phyloP scores from a whole-genome alignment of 2,888 invertebrate genomes.

The Gastrophysa polygoni region DNA sequence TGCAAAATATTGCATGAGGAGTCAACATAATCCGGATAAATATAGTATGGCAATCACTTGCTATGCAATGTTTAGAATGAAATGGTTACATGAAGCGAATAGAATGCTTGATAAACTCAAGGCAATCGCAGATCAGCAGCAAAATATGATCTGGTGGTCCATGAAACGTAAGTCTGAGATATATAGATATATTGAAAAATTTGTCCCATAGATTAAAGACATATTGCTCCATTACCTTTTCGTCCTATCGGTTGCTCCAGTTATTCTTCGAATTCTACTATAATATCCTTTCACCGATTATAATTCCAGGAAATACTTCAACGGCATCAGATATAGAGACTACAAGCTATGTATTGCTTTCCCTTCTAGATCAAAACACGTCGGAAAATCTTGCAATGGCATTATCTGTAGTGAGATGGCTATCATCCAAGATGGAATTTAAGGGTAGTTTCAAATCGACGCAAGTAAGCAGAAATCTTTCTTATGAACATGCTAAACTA shows the following conservation, averaged over 20 bases:
- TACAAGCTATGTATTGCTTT: conserved; percentile 69
- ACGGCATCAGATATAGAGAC: conserved; percentile 70
- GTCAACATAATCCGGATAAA: conserved; percentile 56
- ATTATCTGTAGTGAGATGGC: conserved; percentile 72
- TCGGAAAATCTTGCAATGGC: conserved; percentile 62
- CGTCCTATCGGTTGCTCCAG: too few relatives aligned
- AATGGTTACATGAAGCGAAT: conserved; percentile 57
- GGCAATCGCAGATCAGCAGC: conserved; percentile 55
- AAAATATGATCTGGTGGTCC: conserved; percentile 63
- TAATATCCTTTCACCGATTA: too few relatives aligned
- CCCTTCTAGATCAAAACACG: conserved; percentile 62
- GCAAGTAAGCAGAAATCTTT: conserved; percentile 60
- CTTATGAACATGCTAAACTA: too few relatives aligned
- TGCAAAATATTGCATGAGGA: conserved; percentile 65
- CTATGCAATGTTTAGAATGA: conserved; percentile 61
- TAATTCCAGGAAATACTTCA: conserved; percentile 26
- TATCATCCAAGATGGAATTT: conserved; percentile 69
- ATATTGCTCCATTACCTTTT: too few relatives aligned
- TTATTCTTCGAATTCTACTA: too few relatives aligned
- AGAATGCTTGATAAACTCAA: conserved; percentile 57
- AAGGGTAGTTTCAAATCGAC: conserved; percentile 78
- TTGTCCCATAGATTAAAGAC: too few relatives aligned
- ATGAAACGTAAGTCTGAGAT: conserved; percentile 50
- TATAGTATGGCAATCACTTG: conserved; percentile 63
- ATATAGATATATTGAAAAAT: too few relatives aligned